Percentiles rank a stretch among this genome's conserved stretches.
Conservation (phyloP, 2,888 invertebrate species). For the Muscina levida region DNA sequence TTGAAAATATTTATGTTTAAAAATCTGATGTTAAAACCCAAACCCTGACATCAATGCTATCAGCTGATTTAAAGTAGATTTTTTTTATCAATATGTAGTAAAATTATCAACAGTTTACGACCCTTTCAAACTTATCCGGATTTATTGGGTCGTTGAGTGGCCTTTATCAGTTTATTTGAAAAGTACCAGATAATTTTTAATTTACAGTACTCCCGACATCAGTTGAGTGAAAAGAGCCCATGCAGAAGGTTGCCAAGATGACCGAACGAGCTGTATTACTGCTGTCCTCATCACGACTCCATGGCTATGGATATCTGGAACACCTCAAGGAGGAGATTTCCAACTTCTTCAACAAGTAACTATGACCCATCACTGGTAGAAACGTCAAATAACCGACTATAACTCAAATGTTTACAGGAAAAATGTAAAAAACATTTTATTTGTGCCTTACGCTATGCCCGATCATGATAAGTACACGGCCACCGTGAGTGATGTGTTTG, state of each 20-base stretch:
- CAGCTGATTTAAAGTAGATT: too few species aligned
- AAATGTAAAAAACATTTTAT: slow-evolving; percentile 84
- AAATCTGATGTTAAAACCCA: too few species aligned
- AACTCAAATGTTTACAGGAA: slow-evolving; percentile 82
- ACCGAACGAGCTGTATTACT: slow-evolving; percentile 82
- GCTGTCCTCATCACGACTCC: slow-evolving; percentile 86
- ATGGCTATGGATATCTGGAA: slow-evolving; percentile 85
- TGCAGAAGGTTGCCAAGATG: slow-evolving; percentile 62
- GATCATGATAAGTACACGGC: slow-evolving; percentile 85
- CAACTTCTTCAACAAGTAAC: slow-evolving; percentile 83
- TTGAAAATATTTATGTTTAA: too few species aligned
- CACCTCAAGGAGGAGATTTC: slow-evolving; percentile 85
- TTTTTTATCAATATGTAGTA: too few species aligned
- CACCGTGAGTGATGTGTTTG: slow-evolving; percentile 82
- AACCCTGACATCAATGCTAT: too few species aligned
- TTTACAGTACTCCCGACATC: neutral
- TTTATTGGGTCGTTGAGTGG: slow-evolving; percentile 3
- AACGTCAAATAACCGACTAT: neutral
- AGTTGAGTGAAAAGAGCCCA: slow-evolving; percentile 14
- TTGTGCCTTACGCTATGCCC: slow-evolving; percentile 87
- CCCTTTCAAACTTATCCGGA: too few species aligned
- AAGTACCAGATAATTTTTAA: slow-evolving; percentile 20
- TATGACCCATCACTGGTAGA: slow-evolving; percentile 42
- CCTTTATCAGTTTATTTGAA: slow-evolving; percentile 25
- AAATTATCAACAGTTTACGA: too few species aligned